Percentiles rank a stretch among this genome's conserved stretches.
Evolutionary conservation across 2,888 invertebrate genomes (phyloP).

Genomic region (Caenorhabditis sp.): DNA sequence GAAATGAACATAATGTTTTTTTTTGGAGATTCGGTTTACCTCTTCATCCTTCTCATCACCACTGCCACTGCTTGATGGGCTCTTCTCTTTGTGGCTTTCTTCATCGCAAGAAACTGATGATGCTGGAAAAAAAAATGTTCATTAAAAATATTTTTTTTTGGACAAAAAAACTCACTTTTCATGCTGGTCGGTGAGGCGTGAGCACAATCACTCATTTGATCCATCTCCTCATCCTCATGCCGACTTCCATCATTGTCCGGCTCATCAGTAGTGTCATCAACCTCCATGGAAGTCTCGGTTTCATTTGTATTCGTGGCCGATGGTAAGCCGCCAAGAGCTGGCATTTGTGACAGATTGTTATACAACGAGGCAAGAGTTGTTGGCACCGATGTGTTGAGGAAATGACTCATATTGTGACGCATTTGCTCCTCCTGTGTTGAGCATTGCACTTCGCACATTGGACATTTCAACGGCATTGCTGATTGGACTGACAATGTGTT

Average conservation of each 20-base stretch:
- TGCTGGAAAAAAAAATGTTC: conserved; percentile 3
- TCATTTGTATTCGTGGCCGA: conserved; percentile 31
- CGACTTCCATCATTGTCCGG: conserved; percentile 20
- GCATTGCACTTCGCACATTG: conserved; percentile 48
- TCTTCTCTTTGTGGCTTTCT: conserved; percentile 76
- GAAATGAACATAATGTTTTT: no score
- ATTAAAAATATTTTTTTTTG: neutral
- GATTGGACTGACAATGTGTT: conserved; percentile 10
- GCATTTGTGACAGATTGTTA: conserved; percentile 21
- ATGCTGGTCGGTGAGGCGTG: conserved; percentile 42
- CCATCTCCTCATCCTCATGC: conserved; percentile 43
- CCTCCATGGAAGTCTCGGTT: conserved; percentile 20
- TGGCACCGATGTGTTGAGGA: conserved; percentile 32
- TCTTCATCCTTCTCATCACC: conserved; percentile 43
- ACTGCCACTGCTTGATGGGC: conserved; percentile 43
- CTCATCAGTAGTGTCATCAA: conserved; percentile 27
- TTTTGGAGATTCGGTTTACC: no score
- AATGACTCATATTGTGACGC: conserved; percentile 59
- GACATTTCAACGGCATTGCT: conserved; percentile 37
- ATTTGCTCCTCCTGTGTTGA: conserved; percentile 56
- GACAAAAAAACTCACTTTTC: conserved; percentile 20
- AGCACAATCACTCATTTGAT: conserved; percentile 40
- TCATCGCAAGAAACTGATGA: conserved; percentile 25
- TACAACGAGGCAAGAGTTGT: conserved; percentile 34
- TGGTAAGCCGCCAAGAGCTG: conserved; percentile 12